Percentiles rank a stretch among this genome's conserved stretches.
These are phyloP conservation scores for Microtus ochrogaster DNA, from an alignment of 2,113 vertebrate genomes.

Conservation along the genomic window DNA sequence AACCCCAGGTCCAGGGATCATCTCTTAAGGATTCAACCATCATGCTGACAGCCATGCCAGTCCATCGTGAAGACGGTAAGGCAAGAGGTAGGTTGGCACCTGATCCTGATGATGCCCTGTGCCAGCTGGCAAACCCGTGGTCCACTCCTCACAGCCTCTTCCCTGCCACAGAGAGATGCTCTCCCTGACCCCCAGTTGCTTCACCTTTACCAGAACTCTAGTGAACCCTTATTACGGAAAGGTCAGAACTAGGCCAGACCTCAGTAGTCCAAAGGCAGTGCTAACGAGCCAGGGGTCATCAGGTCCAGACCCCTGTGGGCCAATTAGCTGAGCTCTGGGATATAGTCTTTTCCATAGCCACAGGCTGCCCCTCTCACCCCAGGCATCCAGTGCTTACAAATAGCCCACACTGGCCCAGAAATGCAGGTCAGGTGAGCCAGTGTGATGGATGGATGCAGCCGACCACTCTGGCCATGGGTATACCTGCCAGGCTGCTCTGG, in stretches of 20 bases:
- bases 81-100: not conserved
- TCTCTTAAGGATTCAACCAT: not conserved
- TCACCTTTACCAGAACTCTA: constrained; percentile 43
- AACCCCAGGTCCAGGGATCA: not conserved
- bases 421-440: not conserved
- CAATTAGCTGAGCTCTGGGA: constrained; percentile 72
- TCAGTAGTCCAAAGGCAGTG: constrained; percentile 9
- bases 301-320: constrained; percentile 57
- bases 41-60: not conserved
- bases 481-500: not conserved
- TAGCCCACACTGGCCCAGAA: not conserved
- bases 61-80: not conserved
- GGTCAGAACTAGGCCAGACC: constrained; percentile 63
- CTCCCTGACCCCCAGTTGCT: rapidly evolving
- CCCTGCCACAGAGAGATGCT: not conserved
- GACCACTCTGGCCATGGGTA: not conserved
- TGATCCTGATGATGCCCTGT: not conserved
- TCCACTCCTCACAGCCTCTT: not conserved
- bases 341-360: constrained; percentile 53
- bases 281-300: constrained; percentile 73
- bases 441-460: rapidly evolving
- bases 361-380: constrained; percentile 30
- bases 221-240: constrained; percentile 59
- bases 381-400: constrained; percentile 63
- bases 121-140: no score